Conservation (phyloP, 2,888 invertebrate genomes). For the Tipula vernalis region DNA sequence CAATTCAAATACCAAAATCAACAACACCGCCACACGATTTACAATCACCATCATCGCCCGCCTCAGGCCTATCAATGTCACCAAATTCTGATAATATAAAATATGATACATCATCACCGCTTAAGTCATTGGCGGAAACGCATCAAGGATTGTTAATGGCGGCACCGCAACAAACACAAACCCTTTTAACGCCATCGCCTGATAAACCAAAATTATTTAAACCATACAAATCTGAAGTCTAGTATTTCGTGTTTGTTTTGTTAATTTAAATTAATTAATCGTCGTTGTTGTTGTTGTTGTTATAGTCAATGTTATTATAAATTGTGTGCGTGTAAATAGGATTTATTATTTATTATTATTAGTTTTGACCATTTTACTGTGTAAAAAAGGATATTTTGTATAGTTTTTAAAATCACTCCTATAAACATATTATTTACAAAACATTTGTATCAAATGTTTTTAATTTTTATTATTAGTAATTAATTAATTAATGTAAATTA, state of each 20-base stretch:
- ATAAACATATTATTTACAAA: not conserved
- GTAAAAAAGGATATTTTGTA: not conserved
- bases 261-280: not conserved
- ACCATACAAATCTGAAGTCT: constrained; percentile 49
- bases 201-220: constrained; percentile 57
- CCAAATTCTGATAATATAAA: constrained; percentile 33
- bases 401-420: not conserved
- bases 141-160: constrained; percentile 27
- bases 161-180: constrained; percentile 26
- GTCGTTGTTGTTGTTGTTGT: not conserved
- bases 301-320: not conserved
- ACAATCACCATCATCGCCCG: constrained; percentile 33
- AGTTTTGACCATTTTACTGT: not conserved
- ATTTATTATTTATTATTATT: not conserved
- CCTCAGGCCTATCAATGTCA: constrained; percentile 33
- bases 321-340: not conserved
- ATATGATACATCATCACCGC: constrained; percentile 29
- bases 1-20: constrained; percentile 28
- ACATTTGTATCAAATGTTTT: not conserved
- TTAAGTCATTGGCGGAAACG: constrained; percentile 17
- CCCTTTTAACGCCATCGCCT: constrained; percentile 24
- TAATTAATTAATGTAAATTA: not conserved
- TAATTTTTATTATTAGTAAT: not conserved
- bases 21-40: constrained; percentile 34
- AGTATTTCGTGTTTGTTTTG: not conserved